These are phyloP conservation scores for Rafetus swinhoei DNA, from an alignment of 2,113 vertebrate species.

Conservation along the genomic window DNA sequence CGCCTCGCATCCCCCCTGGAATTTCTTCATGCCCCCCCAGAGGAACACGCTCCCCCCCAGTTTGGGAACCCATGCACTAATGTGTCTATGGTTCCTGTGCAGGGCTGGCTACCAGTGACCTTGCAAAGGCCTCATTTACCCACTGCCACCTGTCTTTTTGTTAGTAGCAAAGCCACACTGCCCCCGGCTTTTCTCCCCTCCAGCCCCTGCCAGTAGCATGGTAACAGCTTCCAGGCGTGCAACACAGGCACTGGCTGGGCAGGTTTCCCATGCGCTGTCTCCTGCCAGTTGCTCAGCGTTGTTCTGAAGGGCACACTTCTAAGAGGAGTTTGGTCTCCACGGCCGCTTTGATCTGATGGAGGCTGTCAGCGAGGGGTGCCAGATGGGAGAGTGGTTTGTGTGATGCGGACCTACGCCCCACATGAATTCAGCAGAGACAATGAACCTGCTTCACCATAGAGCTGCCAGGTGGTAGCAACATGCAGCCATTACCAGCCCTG, in stretches of 20 bases:
- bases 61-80: too few relatives aligned
- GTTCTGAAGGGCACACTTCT: background rate
- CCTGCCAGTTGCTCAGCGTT: background rate
- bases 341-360: background rate
- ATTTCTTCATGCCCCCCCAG: too few relatives aligned
- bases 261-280: background rate
- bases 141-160: background rate
- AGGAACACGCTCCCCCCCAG: too few relatives aligned
- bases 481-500: background rate
- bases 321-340: too few relatives aligned
- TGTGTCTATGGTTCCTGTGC: background rate
- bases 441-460: background rate
- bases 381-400: background rate
- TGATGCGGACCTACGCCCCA: background rate
- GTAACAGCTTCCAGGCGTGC: background rate
- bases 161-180: background rate
- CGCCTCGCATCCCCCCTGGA: too few relatives aligned
- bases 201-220: background rate
- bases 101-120: background rate
- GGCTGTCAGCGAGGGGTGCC: background rate
- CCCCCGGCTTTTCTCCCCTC: background rate
- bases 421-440: background rate
- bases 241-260: background rate
- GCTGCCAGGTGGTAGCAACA: background rate
- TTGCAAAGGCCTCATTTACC: background rate